These are phyloP conservation scores for Potorous gilbertii DNA, from an alignment of 2,797 vertebrate genomes.

Conservation along the genomic window DNA sequence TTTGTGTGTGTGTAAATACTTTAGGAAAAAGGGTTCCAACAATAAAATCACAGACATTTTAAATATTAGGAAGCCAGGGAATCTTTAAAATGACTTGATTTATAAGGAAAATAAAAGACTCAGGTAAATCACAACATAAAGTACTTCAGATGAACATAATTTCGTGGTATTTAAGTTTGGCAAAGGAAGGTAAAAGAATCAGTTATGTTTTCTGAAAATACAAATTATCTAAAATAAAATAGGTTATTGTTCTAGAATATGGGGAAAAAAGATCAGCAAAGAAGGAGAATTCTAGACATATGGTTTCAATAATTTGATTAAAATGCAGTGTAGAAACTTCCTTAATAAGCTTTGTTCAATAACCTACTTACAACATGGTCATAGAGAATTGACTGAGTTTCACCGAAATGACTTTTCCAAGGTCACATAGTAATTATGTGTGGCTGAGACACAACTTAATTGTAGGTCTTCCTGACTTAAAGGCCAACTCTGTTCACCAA, in stretches of 20 bases:
- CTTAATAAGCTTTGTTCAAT: background rate
- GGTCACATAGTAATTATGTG: background rate
- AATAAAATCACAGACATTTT: background rate
- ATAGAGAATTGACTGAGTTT: background rate
- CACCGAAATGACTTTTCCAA: background rate
- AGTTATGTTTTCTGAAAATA: background rate
- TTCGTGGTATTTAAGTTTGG: background rate
- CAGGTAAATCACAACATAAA: background rate
- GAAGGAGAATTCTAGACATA: background rate
- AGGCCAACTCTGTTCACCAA: background rate
- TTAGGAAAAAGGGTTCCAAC: conserved; percentile 5
- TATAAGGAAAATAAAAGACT: background rate
- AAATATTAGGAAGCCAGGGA: background rate
- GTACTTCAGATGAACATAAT: background rate
- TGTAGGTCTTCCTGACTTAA: background rate
- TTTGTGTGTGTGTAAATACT: background rate
- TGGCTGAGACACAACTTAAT: background rate
- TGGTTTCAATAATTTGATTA: background rate
- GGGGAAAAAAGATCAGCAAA: background rate
- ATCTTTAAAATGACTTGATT: background rate
- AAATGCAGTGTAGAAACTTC: background rate
- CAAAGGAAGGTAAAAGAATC: background rate
- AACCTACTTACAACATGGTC: too few relatives aligned
- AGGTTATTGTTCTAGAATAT: background rate
- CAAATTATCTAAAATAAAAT: background rate